A percentile compares a stretch with the other conserved stretches of the same genome.
phyloP scores from a whole-genome alignment of 2,797 vertebrate species.

The Sebastes oblongus region DNA sequence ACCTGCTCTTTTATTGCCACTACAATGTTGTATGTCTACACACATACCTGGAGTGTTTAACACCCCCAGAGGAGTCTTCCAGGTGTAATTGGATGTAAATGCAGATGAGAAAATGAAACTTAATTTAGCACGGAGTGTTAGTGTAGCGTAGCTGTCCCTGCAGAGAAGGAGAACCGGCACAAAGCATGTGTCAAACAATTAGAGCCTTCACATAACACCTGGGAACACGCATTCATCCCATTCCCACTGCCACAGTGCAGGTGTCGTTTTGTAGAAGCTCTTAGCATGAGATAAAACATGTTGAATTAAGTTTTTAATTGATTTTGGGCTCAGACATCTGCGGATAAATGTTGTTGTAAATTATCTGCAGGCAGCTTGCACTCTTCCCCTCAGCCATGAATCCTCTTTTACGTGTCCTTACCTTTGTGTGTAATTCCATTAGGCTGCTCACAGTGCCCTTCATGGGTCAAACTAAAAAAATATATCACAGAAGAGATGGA shows the following conservation, averaged over 20 bases:
- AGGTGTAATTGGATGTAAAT: slow-evolving; percentile 61
- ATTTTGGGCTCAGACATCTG: slow-evolving; percentile 53
- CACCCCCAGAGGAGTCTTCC: slow-evolving; percentile 15
- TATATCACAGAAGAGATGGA: slow-evolving; percentile 15
- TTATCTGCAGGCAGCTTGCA: slow-evolving; percentile 25
- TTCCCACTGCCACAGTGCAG: background rate
- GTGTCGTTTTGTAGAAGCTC: slow-evolving; percentile 21
- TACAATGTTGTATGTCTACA: slow-evolving; percentile 7
- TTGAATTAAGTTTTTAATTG: slow-evolving; percentile 61
- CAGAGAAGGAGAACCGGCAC: slow-evolving; percentile 37
- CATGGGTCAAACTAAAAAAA: slow-evolving; percentile 34
- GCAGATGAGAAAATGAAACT: slow-evolving; percentile 51
- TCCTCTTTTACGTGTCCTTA: slow-evolving; percentile 51
- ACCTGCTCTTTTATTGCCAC: slow-evolving; percentile 12
- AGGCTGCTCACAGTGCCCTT: slow-evolving; percentile 23
- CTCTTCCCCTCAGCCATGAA: slow-evolving; percentile 34
- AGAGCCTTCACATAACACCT: slow-evolving; percentile 43
- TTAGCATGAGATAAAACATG: slow-evolving; percentile 28
- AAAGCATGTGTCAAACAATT: slow-evolving; percentile 61
- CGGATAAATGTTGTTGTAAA: slow-evolving; percentile 49
- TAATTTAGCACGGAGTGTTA: slow-evolving; percentile 56
- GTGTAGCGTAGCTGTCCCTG: slow-evolving; percentile 34
- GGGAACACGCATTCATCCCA: slow-evolving; percentile 26
- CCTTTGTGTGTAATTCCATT: slow-evolving; percentile 40
- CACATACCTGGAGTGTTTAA: slow-evolving; percentile 13